Base-by-base conservation (phyloP, 2,797 vertebrate genomes). In the Bovichtus variegatus region DNA sequence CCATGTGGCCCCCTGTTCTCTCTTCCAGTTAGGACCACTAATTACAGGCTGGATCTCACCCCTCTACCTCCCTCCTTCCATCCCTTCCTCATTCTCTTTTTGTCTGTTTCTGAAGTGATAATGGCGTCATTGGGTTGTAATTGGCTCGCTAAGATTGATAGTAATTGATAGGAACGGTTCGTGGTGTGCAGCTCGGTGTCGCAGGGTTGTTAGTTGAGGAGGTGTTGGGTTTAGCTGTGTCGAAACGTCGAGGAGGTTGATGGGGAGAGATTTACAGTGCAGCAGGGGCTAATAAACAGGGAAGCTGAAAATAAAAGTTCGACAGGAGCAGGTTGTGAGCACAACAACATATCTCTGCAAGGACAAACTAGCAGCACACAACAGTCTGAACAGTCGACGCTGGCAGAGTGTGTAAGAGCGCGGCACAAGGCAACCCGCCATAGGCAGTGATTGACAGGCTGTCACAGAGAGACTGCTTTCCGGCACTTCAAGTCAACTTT, bases 1-100 rank as follows among this genome's bases (percentile, higher is more conserved):
- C 89, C 92, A 94, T 94, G 93, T 94, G 93, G 90, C 89, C 82
- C 90, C 91, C 85, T 87, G 87, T 89, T 93, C 89, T 89, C 76
- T 81, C 87, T 84, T 87, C 87, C 90, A 91, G 92, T 92, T 89
- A 84, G 88, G 83, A 89, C 88, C 91, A 90, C 91, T 94, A 94
- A 93, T 94, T 93, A 94, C 90, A 90, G 85, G 83, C 88, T 91
- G 86, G 76, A 83, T 69, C 74, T 43, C 82, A 74, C 81, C 79
- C 70, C 76, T 76, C 83, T 40, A 34, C 70, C 80, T 66, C 73
- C 74, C 69, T 75, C 74, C 61, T 54, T 72, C 78, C 58, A 7
- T 86, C 73, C 64, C 74, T 50, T 21, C 71, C 64, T 71, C 54
- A 23, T 69, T 66, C 71, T 82, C 71, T 82, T 82, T 90, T 77